phyloP scores from a whole-genome alignment of 2,797 vertebrate species.

The Danio aesculapii region DNA sequence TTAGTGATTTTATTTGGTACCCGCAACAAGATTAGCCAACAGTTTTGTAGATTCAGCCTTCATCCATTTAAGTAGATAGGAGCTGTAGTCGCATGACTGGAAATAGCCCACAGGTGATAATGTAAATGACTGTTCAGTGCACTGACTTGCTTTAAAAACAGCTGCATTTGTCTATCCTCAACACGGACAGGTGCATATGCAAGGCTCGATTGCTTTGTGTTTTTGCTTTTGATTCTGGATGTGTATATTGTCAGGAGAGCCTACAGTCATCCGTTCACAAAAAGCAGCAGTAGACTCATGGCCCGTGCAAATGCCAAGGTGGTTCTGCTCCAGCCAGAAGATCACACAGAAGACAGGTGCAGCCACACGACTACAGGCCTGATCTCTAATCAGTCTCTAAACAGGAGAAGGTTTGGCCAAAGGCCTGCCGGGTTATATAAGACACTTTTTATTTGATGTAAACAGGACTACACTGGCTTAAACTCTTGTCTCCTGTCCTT shows the following conservation, averaged over 20 bases:
- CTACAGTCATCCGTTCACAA: constrained; percentile 5
- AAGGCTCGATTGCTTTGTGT: neutral
- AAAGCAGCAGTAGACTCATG: constrained; percentile 8
- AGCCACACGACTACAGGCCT: neutral
- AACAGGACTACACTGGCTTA: neutral
- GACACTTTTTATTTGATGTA: constrained; percentile 36
- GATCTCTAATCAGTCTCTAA: constrained; percentile 47
- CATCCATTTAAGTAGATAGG: constrained; percentile 3
- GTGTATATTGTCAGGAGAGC: neutral
- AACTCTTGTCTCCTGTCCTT: constrained; percentile 15
- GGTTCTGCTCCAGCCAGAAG: constrained; percentile 38
- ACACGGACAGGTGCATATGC: constrained; percentile 3
- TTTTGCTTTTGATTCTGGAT: neutral
- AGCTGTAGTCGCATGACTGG: neutral
- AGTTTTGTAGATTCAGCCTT: neutral
- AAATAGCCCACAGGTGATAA: neutral
- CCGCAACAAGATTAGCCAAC: neutral
- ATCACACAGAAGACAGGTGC: constrained; percentile 19
- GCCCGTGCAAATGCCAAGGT: neutral
- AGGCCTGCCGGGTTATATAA: constrained; percentile 27
- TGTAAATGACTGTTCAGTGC: neutral
- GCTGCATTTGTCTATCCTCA: neutral
- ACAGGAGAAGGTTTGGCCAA: neutral
- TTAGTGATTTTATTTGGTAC: neutral
- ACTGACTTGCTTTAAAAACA: neutral